Base-by-base conservation (phyloP, 2,888 invertebrate genomes). In the Hypselothyrea guttata region DNA sequence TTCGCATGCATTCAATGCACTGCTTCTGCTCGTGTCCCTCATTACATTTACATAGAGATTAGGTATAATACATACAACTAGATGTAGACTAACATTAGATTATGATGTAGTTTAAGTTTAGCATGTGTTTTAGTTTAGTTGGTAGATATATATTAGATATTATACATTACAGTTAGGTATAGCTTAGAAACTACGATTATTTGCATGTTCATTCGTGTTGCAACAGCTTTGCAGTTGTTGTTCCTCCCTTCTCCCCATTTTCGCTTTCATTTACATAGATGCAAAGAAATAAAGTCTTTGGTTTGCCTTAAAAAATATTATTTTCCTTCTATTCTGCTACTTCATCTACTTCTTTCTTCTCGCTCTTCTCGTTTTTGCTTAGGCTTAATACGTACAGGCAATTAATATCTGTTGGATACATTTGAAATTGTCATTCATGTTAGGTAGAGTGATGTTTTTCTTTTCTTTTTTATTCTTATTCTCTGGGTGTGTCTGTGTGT, bases 211-310 rank as follows among this genome's bases (percentile, higher is more conserved):
- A 53, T 22, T 46, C 12, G 16, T 41, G 34, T 31, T 11, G 31
- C n/a, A 22, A 22, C 22, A 7, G 2, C 18, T 48, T 12, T 56
- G 47, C 22, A 66, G 22, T 60, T 33, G 34, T 33, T 49, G 37
- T 42, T 61, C 40, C 58, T 70, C 67, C 69, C 71, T 70, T 52
- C 68, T 65, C 58, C 62, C 64, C 77, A 1, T n/a, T 30, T 28
- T 13, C n/a, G 7, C 22, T 22, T 22, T 22, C 22, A 18, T 34
- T 13, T 12, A 58, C 63, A 72, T 75, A 73, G 79, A 77, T 82
- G 82, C 86, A 86, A 88, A 88, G 85, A 87, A 88, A 77, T 42
- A 89, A 88, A 88, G 88, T 89, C 89, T 89, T 88, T 88, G 89
- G 88, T 89, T 88, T 89, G 73, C 87, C 88, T 87, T 88, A 87